Evolutionary conservation across 1,140 invertebrate species (phyloP).

Genomic region (Ooceraea biroi): DNA sequence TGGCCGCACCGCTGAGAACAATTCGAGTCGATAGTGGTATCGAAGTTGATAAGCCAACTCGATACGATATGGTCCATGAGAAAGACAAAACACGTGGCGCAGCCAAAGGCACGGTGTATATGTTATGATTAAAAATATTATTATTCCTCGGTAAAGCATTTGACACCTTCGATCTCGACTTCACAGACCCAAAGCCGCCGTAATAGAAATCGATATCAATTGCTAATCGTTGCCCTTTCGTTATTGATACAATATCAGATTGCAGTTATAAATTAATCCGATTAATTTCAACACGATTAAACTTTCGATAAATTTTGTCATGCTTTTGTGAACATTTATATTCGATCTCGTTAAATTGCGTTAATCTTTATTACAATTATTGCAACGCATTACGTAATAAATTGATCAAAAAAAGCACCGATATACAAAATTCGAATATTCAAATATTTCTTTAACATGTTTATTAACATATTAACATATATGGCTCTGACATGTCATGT

Average conservation of each 20-base stretch:
- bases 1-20: conserved; percentile 69
- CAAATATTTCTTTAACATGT: not conserved
- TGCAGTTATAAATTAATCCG: conserved; percentile 2
- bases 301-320: not conserved
- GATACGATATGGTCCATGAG: conserved; percentile 82
- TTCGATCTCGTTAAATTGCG: not conserved
- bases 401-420: not conserved
- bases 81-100: conserved; percentile 81
- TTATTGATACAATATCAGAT: conserved; percentile 23
- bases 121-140: conserved; percentile 70
- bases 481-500: not conserved
- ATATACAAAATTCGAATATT: not conserved
- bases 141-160: conserved; percentile 65
- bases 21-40: conserved; percentile 80
- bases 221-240: conserved; percentile 11
- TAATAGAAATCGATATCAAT: conserved; percentile 49
- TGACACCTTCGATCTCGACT: conserved; percentile 63
- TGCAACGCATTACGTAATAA: not conserved
- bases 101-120: conserved; percentile 11
- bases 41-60: conserved; percentile 81
- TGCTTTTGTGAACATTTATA: not conserved
- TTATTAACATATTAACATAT: not conserved
- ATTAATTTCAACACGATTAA: not conserved
- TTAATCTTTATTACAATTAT: not conserved
- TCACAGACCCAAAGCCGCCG: conserved; percentile 31